These are phyloP conservation scores for Hirudo medicinalis DNA, from an alignment of 1,140 invertebrate species.

Conservation along the genomic window DNA sequence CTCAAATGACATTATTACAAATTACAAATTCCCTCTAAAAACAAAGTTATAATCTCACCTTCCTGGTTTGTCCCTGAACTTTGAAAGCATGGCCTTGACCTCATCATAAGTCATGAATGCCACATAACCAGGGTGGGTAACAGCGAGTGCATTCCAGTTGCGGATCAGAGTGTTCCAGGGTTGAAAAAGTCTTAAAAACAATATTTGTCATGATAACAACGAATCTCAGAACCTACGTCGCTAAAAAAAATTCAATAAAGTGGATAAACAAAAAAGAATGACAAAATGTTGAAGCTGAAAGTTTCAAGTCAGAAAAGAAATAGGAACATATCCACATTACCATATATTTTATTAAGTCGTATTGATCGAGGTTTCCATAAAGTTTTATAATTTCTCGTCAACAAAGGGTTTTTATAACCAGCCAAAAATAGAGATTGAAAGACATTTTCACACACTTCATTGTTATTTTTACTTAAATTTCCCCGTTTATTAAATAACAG, in stretches of 20 bases:
- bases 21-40: no score
- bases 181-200: conserved; percentile 74
- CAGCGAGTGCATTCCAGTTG: conserved; percentile 96
- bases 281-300: not conserved
- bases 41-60: conserved; percentile 49
- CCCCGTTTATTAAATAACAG: no score
- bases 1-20: no score
- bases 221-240: no score
- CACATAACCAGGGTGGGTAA: conserved; percentile 97
- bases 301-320: not conserved
- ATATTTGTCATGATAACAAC: conserved; percentile 8
- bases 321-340: not conserved
- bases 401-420: no score
- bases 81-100: conserved; percentile 88
- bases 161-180: conserved; percentile 89
- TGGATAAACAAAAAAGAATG: not conserved
- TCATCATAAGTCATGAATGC: conserved; percentile 96
- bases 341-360: not conserved
- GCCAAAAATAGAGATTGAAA: no score
- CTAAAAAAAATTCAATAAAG: not conserved
- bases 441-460: no score
- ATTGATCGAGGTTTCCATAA: no score
- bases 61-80: conserved; percentile 90
- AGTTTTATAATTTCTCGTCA: no score
- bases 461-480: no score